Base-by-base conservation (phyloP, 2,888 invertebrate genomes). In the Deilephila elpenor region DNA sequence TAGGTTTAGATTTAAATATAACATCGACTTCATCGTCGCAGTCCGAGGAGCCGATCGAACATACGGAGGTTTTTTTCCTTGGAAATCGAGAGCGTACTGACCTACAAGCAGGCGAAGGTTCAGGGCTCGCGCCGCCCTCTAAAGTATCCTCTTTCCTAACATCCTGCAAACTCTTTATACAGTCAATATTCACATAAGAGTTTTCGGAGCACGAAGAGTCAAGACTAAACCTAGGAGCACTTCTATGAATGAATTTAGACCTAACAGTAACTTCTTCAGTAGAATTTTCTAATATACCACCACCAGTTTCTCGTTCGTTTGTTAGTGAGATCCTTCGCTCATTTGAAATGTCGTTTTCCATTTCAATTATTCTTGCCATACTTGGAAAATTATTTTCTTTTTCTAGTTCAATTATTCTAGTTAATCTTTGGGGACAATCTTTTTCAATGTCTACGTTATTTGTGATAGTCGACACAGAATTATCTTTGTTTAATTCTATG, bases 161-260 rank as follows among this genome's bases (percentile, higher is more conserved):
- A 91, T 94, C 94, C 93, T 89, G 93, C 88, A 92, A 94, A 93
- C 94, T 93, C 92, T 93, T 94, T 78, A 94, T 87, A 85, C 92
- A 89, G 80, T 95, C 95, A 85, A 95, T 93, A 88, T 95, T 95
- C 81, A 94, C 94, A 85, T 95, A 95, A 91, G 94, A 94, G 91
- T 94, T 95, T 91, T 95, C 95, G 91, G 95, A 95, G 93, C 94
- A 93, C 79, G 93, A 94, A 88, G 95, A 95, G 88, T 95, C 95
- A 80, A 95, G 88, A 88, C 95, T 95, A 87, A 95, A 92, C 83
- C 95, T 91, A 86, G 93, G 92, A 76, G 91, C 89, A 87, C 86
- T 91, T 88, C 92, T 90, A 82, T 92, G 89, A 78, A 89, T 80
- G 80, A 88, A 84, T 84, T 90, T 93, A 82, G 92, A 89, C 82